These are phyloP conservation scores for Emydura subglobosa DNA, from an alignment of 2,113 vertebrate species.

Conservation along the genomic window DNA sequence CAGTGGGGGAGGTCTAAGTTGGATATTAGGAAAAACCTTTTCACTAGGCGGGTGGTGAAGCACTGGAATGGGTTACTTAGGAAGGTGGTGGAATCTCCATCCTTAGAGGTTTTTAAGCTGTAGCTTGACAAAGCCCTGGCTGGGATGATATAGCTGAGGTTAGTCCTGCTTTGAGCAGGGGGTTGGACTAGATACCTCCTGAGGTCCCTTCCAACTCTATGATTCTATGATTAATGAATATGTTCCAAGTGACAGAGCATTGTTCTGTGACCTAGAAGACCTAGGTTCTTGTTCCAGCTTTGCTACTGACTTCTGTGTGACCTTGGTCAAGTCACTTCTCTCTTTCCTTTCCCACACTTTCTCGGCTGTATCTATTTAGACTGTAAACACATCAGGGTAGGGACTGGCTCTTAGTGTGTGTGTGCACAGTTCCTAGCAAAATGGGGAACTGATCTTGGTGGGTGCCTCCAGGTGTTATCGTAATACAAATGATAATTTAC, in stretches of 20 bases:
- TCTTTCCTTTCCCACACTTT: not conserved
- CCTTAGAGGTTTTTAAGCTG: no score
- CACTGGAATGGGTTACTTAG: no score
- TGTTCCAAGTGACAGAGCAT: not conserved
- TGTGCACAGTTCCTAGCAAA: not conserved
- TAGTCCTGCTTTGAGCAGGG: no score
- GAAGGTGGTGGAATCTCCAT: no score
- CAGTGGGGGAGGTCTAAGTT: no score
- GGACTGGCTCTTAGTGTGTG: not conserved
- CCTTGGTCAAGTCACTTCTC: constrained; percentile 20
- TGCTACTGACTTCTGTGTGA: not conserved
- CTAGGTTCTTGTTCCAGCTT: not conserved
- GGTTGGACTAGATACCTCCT: no score
- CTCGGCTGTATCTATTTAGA: not conserved
- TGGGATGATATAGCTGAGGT: no score
- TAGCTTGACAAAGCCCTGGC: no score
- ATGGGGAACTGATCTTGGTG: not conserved
- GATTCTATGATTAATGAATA: not conserved
- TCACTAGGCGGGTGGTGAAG: no score
- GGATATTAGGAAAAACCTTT: no score
- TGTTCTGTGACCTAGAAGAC: not conserved
- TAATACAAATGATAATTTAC: not conserved
- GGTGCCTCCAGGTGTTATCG: not conserved
- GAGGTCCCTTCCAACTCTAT: no score
- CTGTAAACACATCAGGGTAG: not conserved